Conservation (phyloP, 1,140 invertebrate species). For the Arion vulgaris region DNA sequence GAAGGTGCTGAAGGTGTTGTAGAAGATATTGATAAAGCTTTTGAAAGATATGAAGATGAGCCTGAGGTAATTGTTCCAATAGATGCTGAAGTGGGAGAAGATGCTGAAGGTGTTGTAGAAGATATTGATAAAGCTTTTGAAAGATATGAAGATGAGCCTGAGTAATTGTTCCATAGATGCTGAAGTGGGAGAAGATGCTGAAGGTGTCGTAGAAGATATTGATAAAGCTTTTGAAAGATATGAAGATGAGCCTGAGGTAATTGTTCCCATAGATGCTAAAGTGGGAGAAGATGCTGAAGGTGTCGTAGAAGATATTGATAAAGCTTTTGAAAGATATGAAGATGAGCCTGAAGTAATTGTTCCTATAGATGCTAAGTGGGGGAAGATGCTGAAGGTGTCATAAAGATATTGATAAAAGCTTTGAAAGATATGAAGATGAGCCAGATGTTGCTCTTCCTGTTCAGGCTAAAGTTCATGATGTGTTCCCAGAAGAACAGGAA, state of each 20-base stretch:
- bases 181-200: slow-evolving; percentile 10
- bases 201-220: slow-evolving; percentile 24
- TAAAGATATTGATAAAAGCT: slow-evolving; percentile 31
- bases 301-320: slow-evolving; percentile 24
- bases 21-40: too few relatives aligned
- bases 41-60: slow-evolving; percentile 34
- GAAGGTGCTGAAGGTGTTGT: slow-evolving; percentile 17
- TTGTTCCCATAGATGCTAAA: neutral
- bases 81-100: slow-evolving; percentile 16
- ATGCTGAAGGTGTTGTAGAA: slow-evolving; percentile 23
- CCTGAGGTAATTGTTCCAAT: neutral
- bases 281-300: slow-evolving; percentile 6
- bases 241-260: slow-evolving; percentile 40
- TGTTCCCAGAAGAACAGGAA: neutral
- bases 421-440: slow-evolving; percentile 42
- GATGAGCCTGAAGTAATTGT: slow-evolving; percentile 30
- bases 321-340: slow-evolving; percentile 40
- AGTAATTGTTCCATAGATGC: slow-evolving; percentile 3
- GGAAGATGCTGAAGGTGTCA: neutral
- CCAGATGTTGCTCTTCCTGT: neutral
- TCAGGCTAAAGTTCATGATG: neutral
- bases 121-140: slow-evolving; percentile 25
- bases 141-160: slow-evolving; percentile 21
- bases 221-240: slow-evolving; percentile 30
- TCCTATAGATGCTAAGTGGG: slow-evolving; percentile 8